These are phyloP conservation scores for Aramus guarauna DNA, from an alignment of 2,113 vertebrate genomes.

Conservation along the genomic window DNA sequence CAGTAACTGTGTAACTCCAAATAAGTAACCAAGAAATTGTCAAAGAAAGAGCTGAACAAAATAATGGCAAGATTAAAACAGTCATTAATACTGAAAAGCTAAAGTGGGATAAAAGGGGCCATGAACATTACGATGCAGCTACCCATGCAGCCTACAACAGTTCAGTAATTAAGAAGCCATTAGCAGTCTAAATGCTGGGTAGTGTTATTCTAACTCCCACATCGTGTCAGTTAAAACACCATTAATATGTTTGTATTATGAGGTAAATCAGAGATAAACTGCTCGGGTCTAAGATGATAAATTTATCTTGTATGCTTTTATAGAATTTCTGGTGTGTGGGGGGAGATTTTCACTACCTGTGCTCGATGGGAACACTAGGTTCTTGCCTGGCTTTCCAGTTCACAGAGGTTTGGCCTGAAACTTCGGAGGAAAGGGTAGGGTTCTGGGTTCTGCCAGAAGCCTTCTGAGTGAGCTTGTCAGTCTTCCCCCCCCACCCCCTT, in stretches of 20 bases:
- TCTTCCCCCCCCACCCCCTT: no score
- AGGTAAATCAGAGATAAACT: not conserved
- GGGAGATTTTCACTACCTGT: not conserved
- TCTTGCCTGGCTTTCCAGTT: not conserved
- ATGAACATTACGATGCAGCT: not conserved
- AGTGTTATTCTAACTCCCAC: not conserved
- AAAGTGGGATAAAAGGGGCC: not conserved
- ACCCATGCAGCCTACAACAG: not conserved
- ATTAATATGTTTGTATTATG: not conserved
- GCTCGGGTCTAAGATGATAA: not conserved
- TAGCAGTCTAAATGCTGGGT: not conserved
- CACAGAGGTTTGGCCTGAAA: not conserved
- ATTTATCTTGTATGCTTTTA: not conserved
- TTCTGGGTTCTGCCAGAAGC: not conserved
- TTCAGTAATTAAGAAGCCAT: slow-evolving; percentile 28
- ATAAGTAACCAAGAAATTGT: not conserved
- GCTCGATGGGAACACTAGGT: not conserved
- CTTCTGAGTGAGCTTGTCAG: not conserved
- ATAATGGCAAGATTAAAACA: not conserved
- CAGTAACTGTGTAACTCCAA: not conserved
- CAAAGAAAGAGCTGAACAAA: not conserved
- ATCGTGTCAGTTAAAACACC: not conserved
- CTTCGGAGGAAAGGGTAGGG: not conserved
- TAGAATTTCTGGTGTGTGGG: not conserved
- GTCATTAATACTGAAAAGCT: not conserved